Base-by-base conservation (phyloP, 2,797 vertebrate genomes). In the Pangasius larnaudii region DNA sequence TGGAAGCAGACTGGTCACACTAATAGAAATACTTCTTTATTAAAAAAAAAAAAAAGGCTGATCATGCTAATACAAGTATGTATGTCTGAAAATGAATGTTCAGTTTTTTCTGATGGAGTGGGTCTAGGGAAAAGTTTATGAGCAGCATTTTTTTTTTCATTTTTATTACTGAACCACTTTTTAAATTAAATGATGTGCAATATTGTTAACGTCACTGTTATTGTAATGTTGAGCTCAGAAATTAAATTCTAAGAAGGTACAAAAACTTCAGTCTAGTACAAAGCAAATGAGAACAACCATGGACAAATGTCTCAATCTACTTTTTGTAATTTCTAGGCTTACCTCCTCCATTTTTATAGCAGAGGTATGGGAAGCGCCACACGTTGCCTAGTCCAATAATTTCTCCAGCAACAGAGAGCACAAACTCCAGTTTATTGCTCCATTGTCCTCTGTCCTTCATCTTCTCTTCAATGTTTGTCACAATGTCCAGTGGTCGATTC, bases 261-360 rank as follows among this genome's bases (percentile, higher is more conserved):
- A 79, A 56, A 58, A 36, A 36, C 4, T 1, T 39, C 22, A 39
- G 24, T 42, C 58, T 61, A 67, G 27, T 82, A n/a, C n/a, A 33
- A 33, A 67, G 10, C 18, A 51, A 63, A 63, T 46, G 24, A 46
- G 19, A 27, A 74, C 63, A 69, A 56, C 3, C 18, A 61, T 78
- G 10, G 19, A 63, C 46, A 19, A 84, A 46, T 46, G 14, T 69
- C n/a, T 42, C 0, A 19, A 80, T 74, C 75, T 74, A 33, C 1
- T 11, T 39, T 56, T 56, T 79, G 33, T 30, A 33, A 49, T 33
- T 6, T 36, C 11, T 3, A 18, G 58, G 90, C 95, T 94, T 91
- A 97, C 96, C 96, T 91, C 96, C 96, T 90, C 96, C 96, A 0
- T 97, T 97, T 90, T 96, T 97, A 84, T 97, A 97, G 88, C 96